Evolutionary conservation across 2,797 vertebrate genomes (phyloP).

Genomic region (Sebastes hubbsi): DNA sequence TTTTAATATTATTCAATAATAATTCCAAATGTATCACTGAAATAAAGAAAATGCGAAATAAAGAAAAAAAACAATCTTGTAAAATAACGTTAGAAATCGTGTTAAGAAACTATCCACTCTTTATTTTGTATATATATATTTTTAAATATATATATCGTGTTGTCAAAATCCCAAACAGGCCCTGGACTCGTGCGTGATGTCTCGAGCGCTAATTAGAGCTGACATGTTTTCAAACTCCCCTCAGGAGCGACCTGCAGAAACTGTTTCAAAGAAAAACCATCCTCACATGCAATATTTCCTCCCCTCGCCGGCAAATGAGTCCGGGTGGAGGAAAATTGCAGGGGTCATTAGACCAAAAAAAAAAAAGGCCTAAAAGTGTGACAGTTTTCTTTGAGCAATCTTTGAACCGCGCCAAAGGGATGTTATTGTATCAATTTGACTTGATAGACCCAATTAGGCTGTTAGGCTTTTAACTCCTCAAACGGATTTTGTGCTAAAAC

Average conservation of each 20-base stretch:
- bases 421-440: conserved; percentile 82
- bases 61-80: neutral
- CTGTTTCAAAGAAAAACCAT: conserved; percentile 71
- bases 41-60: neutral
- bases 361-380: conserved; percentile 43
- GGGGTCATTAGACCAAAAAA: conserved; percentile 70
- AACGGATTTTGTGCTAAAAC: conserved; percentile 40
- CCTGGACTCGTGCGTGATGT: conserved; percentile 34
- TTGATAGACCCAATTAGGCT: conserved; percentile 72
- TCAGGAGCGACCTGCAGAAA: conserved; percentile 67
- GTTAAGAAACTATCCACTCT: neutral
- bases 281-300: conserved; percentile 77
- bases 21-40: neutral
- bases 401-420: conserved; percentile 66
- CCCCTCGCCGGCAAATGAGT: conserved; percentile 64
- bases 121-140: neutral
- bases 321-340: conserved; percentile 73
- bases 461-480: conserved; percentile 48
- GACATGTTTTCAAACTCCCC: conserved; percentile 79
- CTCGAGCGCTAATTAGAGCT: conserved; percentile 66
- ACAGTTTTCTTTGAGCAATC: conserved; percentile 72
- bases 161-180: neutral
- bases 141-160: too few species aligned
- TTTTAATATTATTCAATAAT: neutral
- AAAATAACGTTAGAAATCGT: neutral